Base-by-base conservation (phyloP, 2,113 vertebrate species). In the Geococcyx californianus region DNA sequence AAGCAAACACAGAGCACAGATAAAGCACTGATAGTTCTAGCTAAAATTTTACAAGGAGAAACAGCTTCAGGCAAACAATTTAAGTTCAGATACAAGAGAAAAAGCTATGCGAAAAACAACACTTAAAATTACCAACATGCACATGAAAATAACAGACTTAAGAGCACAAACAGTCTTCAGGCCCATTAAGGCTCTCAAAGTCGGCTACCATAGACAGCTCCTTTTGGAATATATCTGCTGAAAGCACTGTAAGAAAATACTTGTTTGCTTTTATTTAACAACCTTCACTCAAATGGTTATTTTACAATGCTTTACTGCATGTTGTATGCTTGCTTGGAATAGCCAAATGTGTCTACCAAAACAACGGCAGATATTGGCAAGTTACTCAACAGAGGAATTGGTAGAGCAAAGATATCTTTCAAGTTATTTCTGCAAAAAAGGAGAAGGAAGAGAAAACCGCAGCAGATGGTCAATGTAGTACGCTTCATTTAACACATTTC, bases 401-500 rank as follows among this genome's bases (percentile, higher is more conserved):
- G 11, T 56, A 44, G 4, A 11, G 54, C 40, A 40, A 54, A 51
- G 38, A 13, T 19, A 44, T 7, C 67, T 84, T 76, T 64, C 6
- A 44, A 25, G 16, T 55, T 72, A 60, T 34, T 94, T 79, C 44
- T 66, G 34, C 16, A 45, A 81, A 90, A 63, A 36, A 23, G 31
- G 14, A 72, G 33, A 54, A 70, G n/a, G 33, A 17, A 89, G 64
- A 89, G 56, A 85, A 20, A 87, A 82, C 34, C 13, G 25, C 12
- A 81, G 58, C 87, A 96, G 85, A 90, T 92, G 92, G 94, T 80
- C 82, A 73, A 44, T 76, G 44, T 49, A 68, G 70, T n/a, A 89
- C 49, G 58, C 70, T 91, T 78, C 74, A 92, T 93, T 93, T 94
- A 85, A 72, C 84, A 68, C 74, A 83, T 60, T 92, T 94, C 67